Conservation (phyloP, 1,140 invertebrate genomes). For the Drosophila mauritiana region DNA sequence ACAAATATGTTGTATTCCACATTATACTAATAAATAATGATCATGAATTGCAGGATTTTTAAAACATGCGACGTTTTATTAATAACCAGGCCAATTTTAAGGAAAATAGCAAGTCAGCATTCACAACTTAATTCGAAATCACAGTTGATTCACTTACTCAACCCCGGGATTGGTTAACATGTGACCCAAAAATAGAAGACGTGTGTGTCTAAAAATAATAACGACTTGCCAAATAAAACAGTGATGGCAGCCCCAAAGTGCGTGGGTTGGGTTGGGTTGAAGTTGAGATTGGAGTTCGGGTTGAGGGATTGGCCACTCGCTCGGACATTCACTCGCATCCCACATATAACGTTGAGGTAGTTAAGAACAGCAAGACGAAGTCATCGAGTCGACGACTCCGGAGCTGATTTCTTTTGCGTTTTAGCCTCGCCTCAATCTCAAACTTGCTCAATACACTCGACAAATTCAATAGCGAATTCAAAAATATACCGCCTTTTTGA, state of each 20-base stretch:
- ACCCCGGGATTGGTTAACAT: conserved; percentile 39
- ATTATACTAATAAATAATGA: not conserved
- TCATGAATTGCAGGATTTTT: no score
- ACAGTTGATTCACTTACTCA: conserved; percentile 43
- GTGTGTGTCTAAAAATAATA: conserved; percentile 76
- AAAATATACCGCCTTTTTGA: no score
- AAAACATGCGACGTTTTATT: no score
- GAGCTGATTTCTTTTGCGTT: conserved; percentile 80
- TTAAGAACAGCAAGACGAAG: conserved; percentile 61
- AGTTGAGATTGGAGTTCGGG: conserved; percentile 25
- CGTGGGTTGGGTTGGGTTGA: conserved; percentile 46
- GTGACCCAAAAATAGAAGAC: conserved; percentile 54
- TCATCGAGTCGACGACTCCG: conserved; percentile 47
- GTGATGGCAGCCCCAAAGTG: conserved; percentile 50
- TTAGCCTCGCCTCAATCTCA: conserved; percentile 37
- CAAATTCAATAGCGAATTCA: not conserved
- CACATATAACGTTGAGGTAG: conserved; percentile 55
- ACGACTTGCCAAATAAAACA: conserved; percentile 78
- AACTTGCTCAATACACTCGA: conserved; percentile 15
- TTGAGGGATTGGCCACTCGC: conserved; percentile 27
- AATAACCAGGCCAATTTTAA: no score
- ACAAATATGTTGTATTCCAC: not conserved
- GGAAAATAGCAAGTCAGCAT: not conserved
- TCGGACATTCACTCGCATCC: conserved; percentile 49
- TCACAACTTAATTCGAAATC: conserved; percentile 28